A percentile compares a stretch with the other conserved stretches of the same genome.
These are phyloP conservation scores for Lycodopsis pacificus DNA, from an alignment of 2,797 vertebrate species.

Conservation along the genomic window DNA sequence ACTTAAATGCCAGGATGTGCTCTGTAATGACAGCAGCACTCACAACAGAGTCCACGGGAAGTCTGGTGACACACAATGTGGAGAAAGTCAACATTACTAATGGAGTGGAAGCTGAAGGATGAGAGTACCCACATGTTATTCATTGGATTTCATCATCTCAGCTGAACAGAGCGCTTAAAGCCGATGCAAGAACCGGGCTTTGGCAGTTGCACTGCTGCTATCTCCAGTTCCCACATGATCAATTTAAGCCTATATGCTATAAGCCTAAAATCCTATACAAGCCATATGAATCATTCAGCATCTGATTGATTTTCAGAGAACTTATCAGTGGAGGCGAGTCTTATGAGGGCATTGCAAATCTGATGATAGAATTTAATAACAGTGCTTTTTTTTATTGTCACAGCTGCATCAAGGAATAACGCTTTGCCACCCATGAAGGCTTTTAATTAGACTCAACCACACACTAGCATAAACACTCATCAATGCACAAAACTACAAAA, in stretches of 20 bases:
- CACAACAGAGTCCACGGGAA: conserved; percentile 8
- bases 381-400: conserved; percentile 11
- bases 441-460: conserved; percentile 8
- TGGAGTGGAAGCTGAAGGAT: conserved; percentile 17
- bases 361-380: conserved; percentile 11
- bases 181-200: conserved; percentile 31
- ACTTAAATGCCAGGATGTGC: conserved; percentile 39
- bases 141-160: conserved; percentile 26
- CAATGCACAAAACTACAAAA: conserved; percentile 1
- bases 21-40: conserved; percentile 21
- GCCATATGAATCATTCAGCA: conserved; percentile 44
- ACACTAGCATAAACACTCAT: neutral
- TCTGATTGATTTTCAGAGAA: conserved; percentile 25
- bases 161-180: conserved; percentile 35
- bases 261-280: conserved; percentile 48
- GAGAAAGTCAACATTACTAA: conserved; percentile 41
- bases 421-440: neutral
- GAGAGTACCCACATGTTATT: neutral
- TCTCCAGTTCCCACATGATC: conserved; percentile 44
- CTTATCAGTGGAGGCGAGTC: neutral
- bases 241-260: conserved; percentile 23
- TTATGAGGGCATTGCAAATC: conserved; percentile 7
- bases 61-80: neutral
- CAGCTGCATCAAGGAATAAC: conserved; percentile 26
- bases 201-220: conserved; percentile 47